Conservation (phyloP, 1,140 invertebrate genomes). For the Drosophila ficusphila region DNA sequence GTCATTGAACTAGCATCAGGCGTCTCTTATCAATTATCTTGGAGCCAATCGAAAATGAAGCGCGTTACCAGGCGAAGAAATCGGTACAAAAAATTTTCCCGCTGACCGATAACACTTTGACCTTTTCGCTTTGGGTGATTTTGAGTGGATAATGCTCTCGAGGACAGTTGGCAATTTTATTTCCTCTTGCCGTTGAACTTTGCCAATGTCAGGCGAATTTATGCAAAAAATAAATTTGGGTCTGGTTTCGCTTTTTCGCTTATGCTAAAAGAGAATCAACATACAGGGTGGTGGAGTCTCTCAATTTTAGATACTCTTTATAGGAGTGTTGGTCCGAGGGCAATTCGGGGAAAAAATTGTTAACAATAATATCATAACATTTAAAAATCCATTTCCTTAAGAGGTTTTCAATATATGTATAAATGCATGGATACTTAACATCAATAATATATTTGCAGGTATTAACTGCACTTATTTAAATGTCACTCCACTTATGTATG, state of each 20-base stretch:
- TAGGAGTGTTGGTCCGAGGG: no score
- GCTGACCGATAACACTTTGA: conserved; percentile 37
- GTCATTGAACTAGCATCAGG: conserved; percentile 57
- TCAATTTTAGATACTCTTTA: neutral
- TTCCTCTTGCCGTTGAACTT: conserved; percentile 47
- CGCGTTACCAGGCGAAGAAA: conserved; percentile 50
- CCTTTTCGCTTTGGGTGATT: conserved; percentile 5
- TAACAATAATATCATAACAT: no score
- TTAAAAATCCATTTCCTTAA: no score
- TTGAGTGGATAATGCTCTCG: neutral
- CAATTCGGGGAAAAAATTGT: no score
- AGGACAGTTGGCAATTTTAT: neutral
- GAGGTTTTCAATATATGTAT: no score
- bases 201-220: conserved; percentile 42
- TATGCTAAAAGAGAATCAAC: neutral
- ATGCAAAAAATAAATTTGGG: conserved; percentile 34
- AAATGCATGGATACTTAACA: no score
- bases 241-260: conserved; percentile 25
- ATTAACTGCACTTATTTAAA: no score
- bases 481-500: no score
- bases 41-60: conserved; percentile 6
- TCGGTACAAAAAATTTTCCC: neutral
- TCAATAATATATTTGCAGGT: no score
- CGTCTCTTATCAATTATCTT: conserved; percentile 55
- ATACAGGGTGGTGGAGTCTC: neutral